Base-by-base conservation (phyloP, 2,797 vertebrate genomes). In the Myoxocephalus aenaeus region DNA sequence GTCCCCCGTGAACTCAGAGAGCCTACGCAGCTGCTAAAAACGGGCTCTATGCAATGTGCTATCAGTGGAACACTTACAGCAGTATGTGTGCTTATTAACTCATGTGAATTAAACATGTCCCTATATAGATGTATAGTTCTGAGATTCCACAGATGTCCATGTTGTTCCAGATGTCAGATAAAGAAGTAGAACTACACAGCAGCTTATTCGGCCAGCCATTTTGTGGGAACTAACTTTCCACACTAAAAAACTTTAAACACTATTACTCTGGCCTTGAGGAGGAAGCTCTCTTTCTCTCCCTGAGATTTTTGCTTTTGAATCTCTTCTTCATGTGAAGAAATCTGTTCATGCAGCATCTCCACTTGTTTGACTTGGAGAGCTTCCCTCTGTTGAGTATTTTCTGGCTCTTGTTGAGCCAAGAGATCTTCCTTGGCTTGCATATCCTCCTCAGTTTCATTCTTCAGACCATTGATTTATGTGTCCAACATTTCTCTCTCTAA, bases 401-500 rank as follows among this genome's bases (percentile, higher is more conserved):
- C 36, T 38, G 36, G 36, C 36, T 38, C 8, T 38, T 38, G 36
- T 9, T 38, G 36, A 38, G 36, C 9, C 36, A 10, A 38, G 36
- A 38, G 36, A 38, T 38, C 36, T 38, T 38, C 36, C 9, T 38
- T 38, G 36, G 36, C 36, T 38, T 11, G 36, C 36, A 38, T 38
- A 10, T 38, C 36, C 36, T 9, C 36, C 36, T 10, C 36, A 38
- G 36, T 38, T 38, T 96, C 62, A 36, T 65, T 72, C 63, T 73
- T 91, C 66, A 94, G 69, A 57, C 4, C 0, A 2, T 0, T 73
- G 46, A 93, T 92, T 75, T 92, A 85, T 65, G 59, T 66, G 58
- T 91, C 87, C 79, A 87, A 67, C 27, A 70, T 70, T 79, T 89
- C 87, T 73, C 78, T 94, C 73, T 8, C 34, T 34, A 1, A 81